A percentile compares a stretch with the other conserved stretches of the same genome.
Evolutionary conservation across 2,888 invertebrate genomes (phyloP).

Genomic region (Drosophila leonis): DNA sequence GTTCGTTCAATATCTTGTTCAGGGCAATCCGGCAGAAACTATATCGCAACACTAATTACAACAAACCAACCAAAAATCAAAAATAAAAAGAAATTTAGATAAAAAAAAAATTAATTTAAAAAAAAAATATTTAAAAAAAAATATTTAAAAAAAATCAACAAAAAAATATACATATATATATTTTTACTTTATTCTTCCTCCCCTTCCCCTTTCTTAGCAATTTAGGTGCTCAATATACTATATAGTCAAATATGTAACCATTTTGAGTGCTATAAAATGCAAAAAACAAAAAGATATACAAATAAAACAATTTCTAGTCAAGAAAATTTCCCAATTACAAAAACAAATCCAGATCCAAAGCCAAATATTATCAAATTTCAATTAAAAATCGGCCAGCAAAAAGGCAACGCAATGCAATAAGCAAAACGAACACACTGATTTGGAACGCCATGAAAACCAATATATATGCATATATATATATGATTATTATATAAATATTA

Average conservation of each 20-base stretch:
- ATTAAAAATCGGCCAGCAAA: constrained; percentile 24
- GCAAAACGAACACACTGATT: constrained; percentile 26
- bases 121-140: too few relatives aligned
- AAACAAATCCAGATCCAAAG: constrained; percentile 36
- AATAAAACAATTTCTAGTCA: constrained; percentile 51
- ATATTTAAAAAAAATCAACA: too few relatives aligned
- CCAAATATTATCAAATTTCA: constrained; percentile 18
- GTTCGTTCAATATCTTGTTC: constrained; percentile 48
- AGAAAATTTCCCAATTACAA: constrained; percentile 45
- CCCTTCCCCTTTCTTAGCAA: constrained; percentile 84
- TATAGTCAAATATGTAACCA: constrained; percentile 77
- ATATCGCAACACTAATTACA: constrained; percentile 84
- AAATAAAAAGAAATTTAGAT: constrained; percentile 68
- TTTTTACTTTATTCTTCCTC: constrained; percentile 85
- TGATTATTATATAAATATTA: constrained; percentile 11
- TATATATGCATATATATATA: neutral
- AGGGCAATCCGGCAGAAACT: constrained; percentile 53
- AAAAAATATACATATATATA: constrained; percentile 77
- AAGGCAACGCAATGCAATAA: constrained; percentile 24
- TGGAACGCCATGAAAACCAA: constrained; percentile 28
- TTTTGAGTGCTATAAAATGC: constrained; percentile 76
- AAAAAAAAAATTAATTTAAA: constrained; percentile 69
- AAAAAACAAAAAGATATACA: constrained; percentile 34
- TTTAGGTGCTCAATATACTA: constrained; percentile 84
- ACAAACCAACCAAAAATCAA: constrained; percentile 71